Base-by-base conservation (phyloP, 2,113 vertebrate genomes). In the Corvus hawaiiensis region DNA sequence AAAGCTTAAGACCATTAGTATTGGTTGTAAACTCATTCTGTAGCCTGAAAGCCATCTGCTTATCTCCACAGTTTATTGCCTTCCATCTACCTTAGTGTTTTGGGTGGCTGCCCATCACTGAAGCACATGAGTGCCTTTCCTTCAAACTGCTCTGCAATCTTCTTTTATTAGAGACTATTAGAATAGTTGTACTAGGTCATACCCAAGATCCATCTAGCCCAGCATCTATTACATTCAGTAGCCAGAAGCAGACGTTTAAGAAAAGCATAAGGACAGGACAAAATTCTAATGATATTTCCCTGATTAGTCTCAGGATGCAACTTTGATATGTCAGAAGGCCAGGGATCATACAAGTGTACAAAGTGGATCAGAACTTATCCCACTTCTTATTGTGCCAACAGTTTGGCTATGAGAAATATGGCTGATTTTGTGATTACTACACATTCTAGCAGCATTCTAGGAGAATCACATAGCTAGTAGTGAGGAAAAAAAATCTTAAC, bases 1-100 rank as follows among this genome's bases (percentile, higher is more conserved):
- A 80, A 66, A 59, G 37, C 59, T 68, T 39, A 80, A 88, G 79
- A 83, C 51, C 55, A 49, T 86, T 92, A 74, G 18, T 69, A 59
- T 80, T 90, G 72, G 43, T 27, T 89, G 51, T 71, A 81, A 88
- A 82, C 41, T 79, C 5, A 16, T 80, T 93, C 66, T 89, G 44
- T 43, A 76, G 48, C 69, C 88, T 74, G 56, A 68, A 48, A 93
- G 56, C 84, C 64, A 87, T 91, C 69, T 95, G 73, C 74, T 90
- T 96, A 85, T 95, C 95, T 82, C 61, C 0, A 1, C 54, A 71
- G 69, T 93, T 95, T 89, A 94, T 89, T 96, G 82, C 69, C 62
- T 77, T 76, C 81, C 64, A 72, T 89, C 77, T 84, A 94, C 93
- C 84, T 85, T 75, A 84, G 52, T 10, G 11, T 68, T 97, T 89